These are phyloP conservation scores for Morone chrysops DNA, from an alignment of 2,113 vertebrate genomes.

Conservation along the genomic window DNA sequence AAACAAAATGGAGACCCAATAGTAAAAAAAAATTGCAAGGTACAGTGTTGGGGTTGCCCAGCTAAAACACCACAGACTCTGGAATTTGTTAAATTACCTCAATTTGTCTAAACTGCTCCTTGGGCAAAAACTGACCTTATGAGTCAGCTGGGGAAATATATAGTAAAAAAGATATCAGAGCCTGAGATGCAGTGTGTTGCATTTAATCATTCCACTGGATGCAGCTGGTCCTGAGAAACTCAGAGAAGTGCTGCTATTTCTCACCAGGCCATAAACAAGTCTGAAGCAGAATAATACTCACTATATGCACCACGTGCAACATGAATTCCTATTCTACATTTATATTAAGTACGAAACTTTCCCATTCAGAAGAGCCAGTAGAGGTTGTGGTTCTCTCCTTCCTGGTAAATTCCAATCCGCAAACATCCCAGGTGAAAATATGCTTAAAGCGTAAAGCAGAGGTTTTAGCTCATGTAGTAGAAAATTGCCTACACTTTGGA, in stretches of 20 bases:
- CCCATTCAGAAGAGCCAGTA: background rate
- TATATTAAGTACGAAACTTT: background rate
- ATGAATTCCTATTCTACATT: background rate
- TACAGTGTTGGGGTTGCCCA: too few species aligned
- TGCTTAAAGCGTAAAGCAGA: constrained; percentile 1
- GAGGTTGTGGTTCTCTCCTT: background rate
- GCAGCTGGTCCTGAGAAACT: background rate
- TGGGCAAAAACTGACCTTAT: background rate
- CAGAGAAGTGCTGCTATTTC: background rate
- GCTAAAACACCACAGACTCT: background rate
- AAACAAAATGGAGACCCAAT: background rate
- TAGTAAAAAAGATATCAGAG: background rate
- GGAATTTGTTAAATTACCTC: background rate
- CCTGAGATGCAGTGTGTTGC: background rate
- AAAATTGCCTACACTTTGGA: background rate
- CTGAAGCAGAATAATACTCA: background rate
- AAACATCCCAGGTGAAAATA: constrained; percentile 9
- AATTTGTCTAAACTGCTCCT: constrained; percentile 1
- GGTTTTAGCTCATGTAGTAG: background rate
- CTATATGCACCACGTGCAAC: background rate
- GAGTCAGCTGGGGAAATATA: background rate
- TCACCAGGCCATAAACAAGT: background rate
- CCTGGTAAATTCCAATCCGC: background rate
- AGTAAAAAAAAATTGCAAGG: background rate
- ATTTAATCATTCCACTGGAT: background rate